A percentile compares a stretch with the other conserved stretches of the same genome.
Evolutionary conservation across 1,140 invertebrate genomes (phyloP).

Genomic region (Aphelenchoides avenae): DNA sequence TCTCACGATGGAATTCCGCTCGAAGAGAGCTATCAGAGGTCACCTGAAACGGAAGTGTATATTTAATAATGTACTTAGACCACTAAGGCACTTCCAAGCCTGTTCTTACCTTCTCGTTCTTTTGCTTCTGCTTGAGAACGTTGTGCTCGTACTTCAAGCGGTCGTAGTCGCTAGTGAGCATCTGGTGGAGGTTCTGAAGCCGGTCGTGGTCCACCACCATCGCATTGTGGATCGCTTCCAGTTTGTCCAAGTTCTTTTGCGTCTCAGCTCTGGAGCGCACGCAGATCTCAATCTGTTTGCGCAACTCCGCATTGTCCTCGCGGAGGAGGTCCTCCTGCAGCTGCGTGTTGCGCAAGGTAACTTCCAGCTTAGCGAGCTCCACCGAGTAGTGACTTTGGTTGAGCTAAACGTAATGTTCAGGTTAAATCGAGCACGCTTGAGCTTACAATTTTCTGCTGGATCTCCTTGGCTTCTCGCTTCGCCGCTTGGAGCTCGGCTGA

Average conservation of each 20-base stretch:
- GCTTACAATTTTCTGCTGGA: conserved; percentile 34
- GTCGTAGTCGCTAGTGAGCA: conserved; percentile 31
- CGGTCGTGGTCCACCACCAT: conserved; percentile 29
- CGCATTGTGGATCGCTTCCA: conserved; percentile 30
- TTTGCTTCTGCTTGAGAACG: conserved; percentile 22
- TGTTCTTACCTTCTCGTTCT: conserved; percentile 38
- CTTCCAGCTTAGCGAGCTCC: conserved; percentile 30
- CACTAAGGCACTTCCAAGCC: too few species aligned
- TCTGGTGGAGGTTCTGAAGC: conserved; percentile 33
- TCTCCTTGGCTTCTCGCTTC: conserved; percentile 33
- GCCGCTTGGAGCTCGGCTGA: conserved; percentile 31
- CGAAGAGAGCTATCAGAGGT: conserved; percentile 15
- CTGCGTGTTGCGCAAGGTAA: conserved; percentile 23
- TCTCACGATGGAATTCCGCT: conserved; percentile 24
- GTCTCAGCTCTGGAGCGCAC: conserved; percentile 13
- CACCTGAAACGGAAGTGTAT: conserved; percentile 13
- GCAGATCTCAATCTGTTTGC: conserved; percentile 20
- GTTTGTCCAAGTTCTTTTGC: conserved; percentile 13
- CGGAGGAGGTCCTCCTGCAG: conserved; percentile 28
- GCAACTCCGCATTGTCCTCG: conserved; percentile 20
- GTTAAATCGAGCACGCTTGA: not conserved
- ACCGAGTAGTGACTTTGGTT: conserved; percentile 17
- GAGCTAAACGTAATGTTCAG: conserved; percentile 20
- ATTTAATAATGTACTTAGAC: too few species aligned
- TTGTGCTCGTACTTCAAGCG: conserved; percentile 20